These are phyloP conservation scores for Perizoma flavofasciatum DNA, from an alignment of 2,888 invertebrate species.

Conservation along the genomic window DNA sequence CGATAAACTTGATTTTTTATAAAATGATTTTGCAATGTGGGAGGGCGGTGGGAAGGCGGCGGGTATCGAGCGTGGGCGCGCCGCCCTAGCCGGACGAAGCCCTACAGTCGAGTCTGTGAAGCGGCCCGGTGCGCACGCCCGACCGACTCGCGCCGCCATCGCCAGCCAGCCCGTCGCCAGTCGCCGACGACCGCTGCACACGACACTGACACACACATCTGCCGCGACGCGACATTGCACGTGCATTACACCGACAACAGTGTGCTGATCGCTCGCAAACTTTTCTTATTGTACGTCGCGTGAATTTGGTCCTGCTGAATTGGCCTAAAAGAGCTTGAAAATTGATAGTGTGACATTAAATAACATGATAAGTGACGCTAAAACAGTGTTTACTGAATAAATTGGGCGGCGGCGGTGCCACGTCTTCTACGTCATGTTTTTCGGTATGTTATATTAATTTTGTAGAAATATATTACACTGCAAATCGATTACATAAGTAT, in stretches of 20 bases:
- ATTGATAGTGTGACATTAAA: slow-evolving; percentile 62
- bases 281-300: slow-evolving; percentile 28
- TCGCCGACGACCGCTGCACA: slow-evolving; percentile 35
- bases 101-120: slow-evolving; percentile 72
- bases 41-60: slow-evolving; percentile 77
- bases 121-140: slow-evolving; percentile 65
- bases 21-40: slow-evolving; percentile 76
- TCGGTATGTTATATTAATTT: slow-evolving; percentile 60
- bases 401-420: slow-evolving; percentile 63
- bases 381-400: slow-evolving; percentile 70
- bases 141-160: slow-evolving; percentile 41
- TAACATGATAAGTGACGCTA: slow-evolving; percentile 71
- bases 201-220: slow-evolving; percentile 15
- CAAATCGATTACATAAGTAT: background rate
- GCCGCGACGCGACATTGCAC: slow-evolving; percentile 17
- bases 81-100: slow-evolving; percentile 77
- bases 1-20: slow-evolving; percentile 57
- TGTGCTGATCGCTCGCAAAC: slow-evolving; percentile 24
- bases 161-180: slow-evolving; percentile 40
- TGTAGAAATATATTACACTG: background rate
- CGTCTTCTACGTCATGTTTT: slow-evolving; percentile 74
- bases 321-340: slow-evolving; percentile 45
- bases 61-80: slow-evolving; percentile 81
- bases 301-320: slow-evolving; percentile 25
- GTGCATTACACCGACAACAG: slow-evolving; percentile 16